Evolutionary conservation across 2,797 vertebrate genomes (phyloP).

Genomic region (Vipera latastei): DNA sequence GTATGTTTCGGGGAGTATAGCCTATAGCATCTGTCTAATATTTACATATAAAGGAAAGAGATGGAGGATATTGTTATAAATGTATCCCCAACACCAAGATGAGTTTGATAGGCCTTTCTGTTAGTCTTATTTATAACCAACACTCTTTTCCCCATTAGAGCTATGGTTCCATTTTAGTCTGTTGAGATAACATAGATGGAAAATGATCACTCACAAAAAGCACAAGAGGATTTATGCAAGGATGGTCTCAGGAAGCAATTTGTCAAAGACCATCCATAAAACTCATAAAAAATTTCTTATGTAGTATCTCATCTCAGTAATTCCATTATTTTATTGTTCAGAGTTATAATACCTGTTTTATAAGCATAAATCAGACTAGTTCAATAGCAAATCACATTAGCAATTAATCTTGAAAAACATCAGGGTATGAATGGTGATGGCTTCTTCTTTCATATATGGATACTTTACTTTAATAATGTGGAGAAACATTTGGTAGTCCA

Average conservation of each 20-base stretch:
- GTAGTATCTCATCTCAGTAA: neutral
- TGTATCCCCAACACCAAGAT: neutral
- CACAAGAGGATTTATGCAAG: neutral
- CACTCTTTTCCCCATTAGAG: neutral
- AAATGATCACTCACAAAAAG: neutral
- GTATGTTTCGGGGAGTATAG: neutral
- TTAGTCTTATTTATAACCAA: neutral
- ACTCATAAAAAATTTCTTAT: neutral
- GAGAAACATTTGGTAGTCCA: neutral
- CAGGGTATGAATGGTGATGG: neutral
- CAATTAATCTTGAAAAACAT: neutral
- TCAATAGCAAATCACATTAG: constrained; percentile 11
- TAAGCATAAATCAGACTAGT: neutral
- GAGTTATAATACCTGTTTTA: neutral
- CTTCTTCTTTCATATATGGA: neutral
- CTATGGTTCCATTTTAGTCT: neutral
- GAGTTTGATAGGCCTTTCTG: neutral
- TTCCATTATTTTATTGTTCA: neutral
- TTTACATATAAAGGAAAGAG: neutral
- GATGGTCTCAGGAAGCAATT: neutral
- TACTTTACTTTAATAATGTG: neutral
- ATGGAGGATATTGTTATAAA: neutral
- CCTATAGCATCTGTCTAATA: neutral
- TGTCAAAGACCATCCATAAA: neutral
- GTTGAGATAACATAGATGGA: neutral